These are phyloP conservation scores for Ageneiosus marmoratus DNA, from an alignment of 2,113 vertebrate genomes.

Conservation along the genomic window DNA sequence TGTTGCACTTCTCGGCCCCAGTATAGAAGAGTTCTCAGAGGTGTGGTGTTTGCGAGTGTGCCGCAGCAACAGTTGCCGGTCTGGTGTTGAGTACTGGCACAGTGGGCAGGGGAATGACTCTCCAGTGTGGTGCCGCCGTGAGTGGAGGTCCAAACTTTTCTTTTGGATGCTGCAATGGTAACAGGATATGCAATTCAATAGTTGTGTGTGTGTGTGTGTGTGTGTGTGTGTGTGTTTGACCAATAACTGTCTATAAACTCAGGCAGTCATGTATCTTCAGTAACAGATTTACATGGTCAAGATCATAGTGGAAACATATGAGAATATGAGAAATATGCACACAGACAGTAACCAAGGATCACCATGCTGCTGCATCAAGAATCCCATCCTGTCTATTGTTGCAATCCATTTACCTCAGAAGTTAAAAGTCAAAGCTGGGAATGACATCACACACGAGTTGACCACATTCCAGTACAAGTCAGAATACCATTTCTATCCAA, in stretches of 20 bases:
- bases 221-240: neutral
- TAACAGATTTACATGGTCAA: no score
- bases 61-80: conserved; percentile 68
- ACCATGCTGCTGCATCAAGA: no score
- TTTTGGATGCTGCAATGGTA: conserved; percentile 69
- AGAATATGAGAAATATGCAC: no score
- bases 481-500: no score
- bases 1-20: neutral
- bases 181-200: neutral
- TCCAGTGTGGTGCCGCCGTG: conserved; percentile 63
- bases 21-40: conserved; percentile 35
- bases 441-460: no score
- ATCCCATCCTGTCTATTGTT: no score
- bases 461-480: no score
- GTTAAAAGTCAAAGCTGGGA: no score
- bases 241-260: neutral
- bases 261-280: neutral
- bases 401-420: no score
- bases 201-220: no score
- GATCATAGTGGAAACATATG: no score
- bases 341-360: no score
- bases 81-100: conserved; percentile 68
- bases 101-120: conserved; percentile 69
- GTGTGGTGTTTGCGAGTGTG: conserved; percentile 66
- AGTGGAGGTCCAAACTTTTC: conserved; percentile 76